Conservation (phyloP, 2,888 invertebrate genomes). For the Elmis aenea region DNA sequence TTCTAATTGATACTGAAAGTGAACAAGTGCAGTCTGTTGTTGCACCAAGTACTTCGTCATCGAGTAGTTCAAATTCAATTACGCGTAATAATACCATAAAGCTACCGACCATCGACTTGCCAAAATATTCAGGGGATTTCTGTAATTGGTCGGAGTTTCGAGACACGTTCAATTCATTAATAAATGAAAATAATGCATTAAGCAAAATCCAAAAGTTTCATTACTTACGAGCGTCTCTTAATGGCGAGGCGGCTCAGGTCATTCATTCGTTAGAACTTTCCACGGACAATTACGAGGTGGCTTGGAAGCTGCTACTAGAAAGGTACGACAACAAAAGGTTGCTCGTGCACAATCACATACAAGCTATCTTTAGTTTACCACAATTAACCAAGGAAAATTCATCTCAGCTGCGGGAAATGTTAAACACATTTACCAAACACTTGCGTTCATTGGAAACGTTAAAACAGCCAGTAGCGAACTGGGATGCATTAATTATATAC, state of each 20-base stretch:
- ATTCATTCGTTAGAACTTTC: slow-evolving; percentile 19
- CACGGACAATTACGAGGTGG: slow-evolving; percentile 17
- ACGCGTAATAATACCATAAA: too few species aligned
- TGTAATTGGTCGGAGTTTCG: slow-evolving; percentile 9
- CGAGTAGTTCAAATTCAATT: too few species aligned
- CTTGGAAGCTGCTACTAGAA: slow-evolving; percentile 23
- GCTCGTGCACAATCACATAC: slow-evolving; percentile 23
- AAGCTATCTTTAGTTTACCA: slow-evolving; percentile 19
- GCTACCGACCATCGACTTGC: slow-evolving; percentile 15
- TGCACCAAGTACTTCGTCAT: too few species aligned
- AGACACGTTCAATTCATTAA: slow-evolving; percentile 11
- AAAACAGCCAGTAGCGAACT: neutral
- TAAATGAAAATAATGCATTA: slow-evolving; percentile 3
- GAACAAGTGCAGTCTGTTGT: too few species aligned
- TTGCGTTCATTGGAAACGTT: neutral
- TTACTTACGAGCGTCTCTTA: slow-evolving; percentile 12
- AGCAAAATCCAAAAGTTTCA: slow-evolving; percentile 12
- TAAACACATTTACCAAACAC: slow-evolving; percentile 2
- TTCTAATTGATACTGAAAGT: too few species aligned
- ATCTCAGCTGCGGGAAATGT: neutral
- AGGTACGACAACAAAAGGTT: slow-evolving; percentile 21
- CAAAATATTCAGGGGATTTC: slow-evolving; percentile 8
- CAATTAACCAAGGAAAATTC: slow-evolving; percentile 1
- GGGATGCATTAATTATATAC: slow-evolving; percentile 5
- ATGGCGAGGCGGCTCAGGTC: slow-evolving; percentile 13